These are phyloP conservation scores for Nothoprocta pentlandii DNA, from an alignment of 2,113 vertebrate species.

Conservation along the genomic window DNA sequence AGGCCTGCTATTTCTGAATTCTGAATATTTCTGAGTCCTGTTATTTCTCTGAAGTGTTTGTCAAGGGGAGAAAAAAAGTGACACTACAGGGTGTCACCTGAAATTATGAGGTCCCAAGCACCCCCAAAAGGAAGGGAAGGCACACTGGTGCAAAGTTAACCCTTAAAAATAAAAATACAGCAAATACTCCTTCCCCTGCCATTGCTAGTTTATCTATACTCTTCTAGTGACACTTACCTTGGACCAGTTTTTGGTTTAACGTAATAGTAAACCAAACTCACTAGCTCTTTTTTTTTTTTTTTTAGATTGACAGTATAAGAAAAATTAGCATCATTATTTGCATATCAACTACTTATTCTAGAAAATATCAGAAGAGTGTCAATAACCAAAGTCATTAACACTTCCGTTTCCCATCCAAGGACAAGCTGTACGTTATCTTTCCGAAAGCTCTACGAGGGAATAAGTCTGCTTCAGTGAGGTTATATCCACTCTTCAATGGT, in stretches of 20 bases:
- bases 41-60: slow-evolving; percentile 63
- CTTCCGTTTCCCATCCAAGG: slow-evolving; percentile 13
- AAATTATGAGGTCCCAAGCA: slow-evolving; percentile 71
- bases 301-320: slow-evolving; percentile 33
- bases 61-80: slow-evolving; percentile 48
- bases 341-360: slow-evolving; percentile 64
- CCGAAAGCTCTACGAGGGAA: slow-evolving; percentile 45
- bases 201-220: slow-evolving; percentile 56
- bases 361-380: slow-evolving; percentile 53
- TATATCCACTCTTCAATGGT: slow-evolving; percentile 17
- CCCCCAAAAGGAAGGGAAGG: slow-evolving; percentile 76
- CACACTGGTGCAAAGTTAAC: slow-evolving; percentile 81
- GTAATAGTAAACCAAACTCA: slow-evolving; percentile 51
- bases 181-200: slow-evolving; percentile 57
- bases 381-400: slow-evolving; percentile 47
- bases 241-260: slow-evolving; percentile 59
- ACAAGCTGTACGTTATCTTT: slow-evolving; percentile 11
- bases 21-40: background rate
- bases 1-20: background rate
- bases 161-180: slow-evolving; percentile 52
- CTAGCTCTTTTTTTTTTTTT: slow-evolving; percentile 27
- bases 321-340: slow-evolving; percentile 66
- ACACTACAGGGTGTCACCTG: slow-evolving; percentile 48
- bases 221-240: slow-evolving; percentile 64
- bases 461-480: slow-evolving; percentile 47